phyloP scores from a whole-genome alignment of 2,797 vertebrate genomes.

The Morus bassanus region DNA sequence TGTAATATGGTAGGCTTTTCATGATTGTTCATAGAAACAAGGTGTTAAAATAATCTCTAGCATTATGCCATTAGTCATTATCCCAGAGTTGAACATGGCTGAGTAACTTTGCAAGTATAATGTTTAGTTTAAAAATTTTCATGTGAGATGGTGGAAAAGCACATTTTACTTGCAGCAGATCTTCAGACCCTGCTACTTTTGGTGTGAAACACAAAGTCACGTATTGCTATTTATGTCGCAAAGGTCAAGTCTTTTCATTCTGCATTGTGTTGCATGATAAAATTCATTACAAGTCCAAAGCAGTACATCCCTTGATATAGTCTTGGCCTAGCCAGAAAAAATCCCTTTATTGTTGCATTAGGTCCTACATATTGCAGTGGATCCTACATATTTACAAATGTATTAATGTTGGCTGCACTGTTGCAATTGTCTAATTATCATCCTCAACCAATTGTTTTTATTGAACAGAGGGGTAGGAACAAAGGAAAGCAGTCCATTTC shows the following conservation, averaged over 20 bases:
- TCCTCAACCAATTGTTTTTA: not conserved
- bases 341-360: not conserved
- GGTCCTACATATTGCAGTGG: not conserved
- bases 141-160: not conserved
- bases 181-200: not conserved
- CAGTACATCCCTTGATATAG: conserved; percentile 22
- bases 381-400: not conserved
- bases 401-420: conserved; percentile 31
- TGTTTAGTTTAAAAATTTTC: not conserved
- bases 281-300: conserved; percentile 31
- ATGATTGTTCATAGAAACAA: conserved; percentile 21
- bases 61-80: not conserved
- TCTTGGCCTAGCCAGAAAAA: conserved; percentile 37
- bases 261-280: not conserved
- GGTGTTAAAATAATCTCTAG: not conserved
- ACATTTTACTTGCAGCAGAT: not conserved
- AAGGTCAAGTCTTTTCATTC: not conserved
- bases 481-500: not conserved
- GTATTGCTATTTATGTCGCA: not conserved
- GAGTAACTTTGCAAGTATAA: not conserved
- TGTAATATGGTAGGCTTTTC: not conserved
- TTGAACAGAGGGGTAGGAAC: not conserved
- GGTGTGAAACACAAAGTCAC: not conserved
- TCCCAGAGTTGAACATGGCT: not conserved
- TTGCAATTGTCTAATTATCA: not conserved